phyloP scores from a whole-genome alignment of 2,113 vertebrate genomes.

The Athene cunicularia region DNA sequence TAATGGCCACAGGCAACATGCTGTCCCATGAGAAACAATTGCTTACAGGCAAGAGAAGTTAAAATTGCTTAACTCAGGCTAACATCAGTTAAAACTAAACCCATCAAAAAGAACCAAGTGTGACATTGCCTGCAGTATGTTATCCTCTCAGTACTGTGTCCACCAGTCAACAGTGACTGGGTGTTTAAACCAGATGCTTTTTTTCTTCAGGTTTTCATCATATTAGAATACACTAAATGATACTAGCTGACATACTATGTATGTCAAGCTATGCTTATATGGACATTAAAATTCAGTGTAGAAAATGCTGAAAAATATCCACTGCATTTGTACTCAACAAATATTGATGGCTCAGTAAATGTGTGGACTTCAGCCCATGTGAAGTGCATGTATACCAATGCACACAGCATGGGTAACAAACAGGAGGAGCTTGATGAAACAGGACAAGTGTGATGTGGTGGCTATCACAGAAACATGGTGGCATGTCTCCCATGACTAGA shows the following conservation, averaged over 20 bases:
- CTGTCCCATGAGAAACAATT: not conserved
- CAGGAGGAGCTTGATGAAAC: too few species aligned
- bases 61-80: not conserved
- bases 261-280: not conserved
- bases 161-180: not conserved
- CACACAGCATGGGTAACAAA: too few species aligned
- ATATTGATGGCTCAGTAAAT: too few species aligned
- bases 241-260: not conserved
- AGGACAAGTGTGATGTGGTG: too few species aligned
- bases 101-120: not conserved
- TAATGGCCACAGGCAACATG: not conserved
- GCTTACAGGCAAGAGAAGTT: not conserved
- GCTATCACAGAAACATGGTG: too few species aligned
- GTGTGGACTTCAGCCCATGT: too few species aligned
- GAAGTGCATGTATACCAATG: too few species aligned
- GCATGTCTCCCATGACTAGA: too few species aligned
- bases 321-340: not conserved
- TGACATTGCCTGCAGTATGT: not conserved
- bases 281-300: not conserved
- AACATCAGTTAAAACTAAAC: not conserved
- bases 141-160: not conserved
- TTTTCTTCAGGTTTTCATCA: not conserved
- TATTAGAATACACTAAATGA: not conserved
- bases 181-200: not conserved
- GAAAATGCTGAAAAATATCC: not conserved